Percentiles rank a stretch among this genome's conserved stretches.
These are phyloP conservation scores for Pachyramphus minor DNA, from an alignment of 2,113 vertebrate species.

Conservation along the genomic window DNA sequence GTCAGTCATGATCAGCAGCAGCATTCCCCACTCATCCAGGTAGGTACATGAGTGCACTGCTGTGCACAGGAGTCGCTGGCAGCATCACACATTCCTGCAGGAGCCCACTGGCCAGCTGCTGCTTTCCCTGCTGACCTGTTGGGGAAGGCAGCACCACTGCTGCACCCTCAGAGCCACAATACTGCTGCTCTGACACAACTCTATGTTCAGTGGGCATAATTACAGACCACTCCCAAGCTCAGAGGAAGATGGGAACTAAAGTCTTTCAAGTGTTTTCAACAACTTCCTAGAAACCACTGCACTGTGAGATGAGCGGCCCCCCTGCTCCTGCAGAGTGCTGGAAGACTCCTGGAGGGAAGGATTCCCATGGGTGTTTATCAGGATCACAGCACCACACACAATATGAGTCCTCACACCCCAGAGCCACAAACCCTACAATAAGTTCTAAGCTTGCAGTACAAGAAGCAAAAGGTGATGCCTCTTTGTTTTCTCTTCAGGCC, in stretches of 20 bases:
- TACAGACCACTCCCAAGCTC: not conserved
- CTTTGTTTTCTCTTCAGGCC: not conserved
- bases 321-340: not conserved
- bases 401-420: not conserved
- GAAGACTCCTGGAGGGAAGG: not conserved
- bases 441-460: not conserved
- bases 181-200: not conserved
- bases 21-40: not conserved
- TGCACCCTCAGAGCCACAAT: not conserved
- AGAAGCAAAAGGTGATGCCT: not conserved
- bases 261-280: not conserved
- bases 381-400: not conserved
- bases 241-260: not conserved
- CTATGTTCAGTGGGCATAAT: not conserved
- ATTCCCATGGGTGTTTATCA: not conserved
- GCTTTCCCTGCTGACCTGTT: not conserved
- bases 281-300: not conserved
- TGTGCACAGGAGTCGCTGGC: not conserved
- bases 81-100: not conserved
- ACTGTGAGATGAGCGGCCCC: not conserved
- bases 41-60: fast-evolving
- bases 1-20: not conserved
- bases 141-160: not conserved
- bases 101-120: not conserved
- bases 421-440: not conserved